Base-by-base conservation (phyloP, 2,888 invertebrate genomes). In the Chrysina gloriosa region DNA sequence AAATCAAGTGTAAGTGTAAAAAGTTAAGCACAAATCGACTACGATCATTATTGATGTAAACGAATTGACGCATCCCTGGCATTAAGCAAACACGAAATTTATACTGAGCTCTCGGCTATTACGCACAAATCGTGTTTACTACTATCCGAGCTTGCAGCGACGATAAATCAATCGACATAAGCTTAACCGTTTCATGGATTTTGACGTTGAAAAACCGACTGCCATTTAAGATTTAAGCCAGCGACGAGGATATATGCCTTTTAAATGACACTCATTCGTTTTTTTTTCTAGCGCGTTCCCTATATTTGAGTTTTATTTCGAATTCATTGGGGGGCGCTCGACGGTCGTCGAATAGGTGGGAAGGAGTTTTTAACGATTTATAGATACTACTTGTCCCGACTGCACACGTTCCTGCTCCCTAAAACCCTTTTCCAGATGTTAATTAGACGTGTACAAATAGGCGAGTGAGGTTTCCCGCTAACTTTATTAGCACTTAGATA, bases 131-230 rank as follows among this genome's bases (percentile, higher is more conserved):
- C 54, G 56, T 66, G 66, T 66, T 66, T 66, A 66, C 56, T 58
- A 50, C 50, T 29, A 50, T 29, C 29, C 58, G 27, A 11, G 66
- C 47, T 45, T 47, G 66, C 56, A 36, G 11, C 66, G 47, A 36
- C 25, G 34, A 66, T 66, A 66, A 66, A 66, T 66, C 66, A 66
- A 42, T 66, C 66, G 47, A 31, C 45, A 42, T 56, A 47, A 66
- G 66, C 66, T 66, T 66, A 66, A 65, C 65, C 45, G 66, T 66
- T 66, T 66, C 66, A 58, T 58, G 56, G 66, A 66, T 66, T 66
- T 66, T 66, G 66, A 66, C 66, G 47, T 58, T 65, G 65, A 58
- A 66, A 66, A 66, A 66, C 66, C 54, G 66, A 45, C 56, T 58
- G 66, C 56, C 66, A 66, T 54, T 66, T 66, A 66, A 66, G 66